Base-by-base conservation (phyloP, 1,140 invertebrate species). In the Neomicropteryx cornuta region DNA sequence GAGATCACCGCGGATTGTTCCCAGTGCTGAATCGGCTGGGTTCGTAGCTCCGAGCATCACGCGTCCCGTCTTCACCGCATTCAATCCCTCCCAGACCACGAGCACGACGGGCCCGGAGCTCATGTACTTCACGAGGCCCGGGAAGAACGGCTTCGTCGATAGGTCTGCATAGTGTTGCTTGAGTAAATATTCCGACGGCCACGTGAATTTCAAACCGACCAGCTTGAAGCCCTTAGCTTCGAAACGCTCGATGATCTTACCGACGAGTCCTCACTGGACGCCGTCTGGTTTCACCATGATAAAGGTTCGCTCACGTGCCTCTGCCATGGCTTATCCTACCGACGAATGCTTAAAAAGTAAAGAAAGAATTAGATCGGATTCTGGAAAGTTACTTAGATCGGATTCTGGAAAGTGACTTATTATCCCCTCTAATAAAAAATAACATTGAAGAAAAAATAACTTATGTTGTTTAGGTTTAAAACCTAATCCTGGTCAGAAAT, bases 211-310 rank as follows among this genome's bases (percentile, higher is more conserved):
- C 66, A 98, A 76, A 33, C 83, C 94, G 13, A 97, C 91, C 38
- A 99, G 72, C 66, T 97, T 97, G 73, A 96, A 98, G 42, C 97
- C 96, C 66, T 96, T 96, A 46, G 84, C 73, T 64, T 99, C 96
- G 61, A 99, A 99, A 43, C 91, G 75, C 55, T 90, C 79, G 52
- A 98, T 89, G 53, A 99, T 97, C 65, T 93, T 87, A 24, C 92
- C 92, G 39, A 97, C 83, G 29, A 99, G 76, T 53, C 92, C 91
- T 37, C 96, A 78, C 59, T 99, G 94, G 47, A 99, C 96, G 41
- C 92, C 96, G 68, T 99, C 96, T 27, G 96, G 96, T 66, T 99
- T 99, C 40, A 99, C 75, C 83, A 97, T 96, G 55, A 99, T 90
- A 56, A 98, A 99, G 53, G 94, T 97, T 61, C 91, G 81, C 76